Conservation (phyloP, 1,140 invertebrate genomes). For the Cherax destructor region DNA sequence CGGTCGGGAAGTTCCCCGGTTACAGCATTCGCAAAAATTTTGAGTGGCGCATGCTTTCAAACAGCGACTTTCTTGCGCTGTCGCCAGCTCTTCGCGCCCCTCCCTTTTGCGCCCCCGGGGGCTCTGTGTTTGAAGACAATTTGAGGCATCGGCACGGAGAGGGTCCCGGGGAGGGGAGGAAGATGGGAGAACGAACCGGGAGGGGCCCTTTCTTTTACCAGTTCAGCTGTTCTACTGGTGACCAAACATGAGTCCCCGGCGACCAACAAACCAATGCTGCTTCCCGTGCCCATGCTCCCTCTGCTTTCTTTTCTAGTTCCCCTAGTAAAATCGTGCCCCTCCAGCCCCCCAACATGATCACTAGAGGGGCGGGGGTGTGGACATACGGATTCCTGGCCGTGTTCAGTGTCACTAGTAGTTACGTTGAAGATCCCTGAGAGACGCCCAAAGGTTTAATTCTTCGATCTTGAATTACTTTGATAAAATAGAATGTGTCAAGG, state of each 20-base stretch:
- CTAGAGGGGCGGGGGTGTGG: slow-evolving; percentile 91
- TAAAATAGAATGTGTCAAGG: slow-evolving; percentile 76
- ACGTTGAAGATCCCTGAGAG: slow-evolving; percentile 92
- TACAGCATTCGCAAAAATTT: slow-evolving; percentile 30
- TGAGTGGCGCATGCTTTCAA: slow-evolving; percentile 22
- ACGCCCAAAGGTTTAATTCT: slow-evolving; percentile 82
- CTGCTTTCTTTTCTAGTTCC: slow-evolving; percentile 91
- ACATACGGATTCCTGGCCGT: slow-evolving; percentile 86
- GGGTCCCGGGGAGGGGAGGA: slow-evolving; percentile 91
- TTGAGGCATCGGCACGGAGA: slow-evolving; percentile 94
- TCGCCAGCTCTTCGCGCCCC: slow-evolving; percentile 64
- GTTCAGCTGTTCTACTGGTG: slow-evolving; percentile 92
- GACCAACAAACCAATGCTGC: slow-evolving; percentile 89
- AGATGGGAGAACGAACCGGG: slow-evolving; percentile 92
- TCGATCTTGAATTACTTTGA: slow-evolving; percentile 61
- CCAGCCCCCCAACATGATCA: too few relatives aligned
- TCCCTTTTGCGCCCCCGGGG: slow-evolving; percentile 69
- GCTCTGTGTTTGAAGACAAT: slow-evolving; percentile 78
- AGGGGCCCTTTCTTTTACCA: slow-evolving; percentile 89
- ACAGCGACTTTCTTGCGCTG: slow-evolving; percentile 61
- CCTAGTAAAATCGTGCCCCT: too few relatives aligned
- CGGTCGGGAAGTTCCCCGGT: slow-evolving; percentile 64
- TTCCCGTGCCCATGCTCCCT: slow-evolving; percentile 90
- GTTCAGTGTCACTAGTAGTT: slow-evolving; percentile 78
- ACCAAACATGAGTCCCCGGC: slow-evolving; percentile 89